Evolutionary conservation across 2,888 invertebrate species (phyloP).

Genomic region (Drosophila acutilabella): DNA sequence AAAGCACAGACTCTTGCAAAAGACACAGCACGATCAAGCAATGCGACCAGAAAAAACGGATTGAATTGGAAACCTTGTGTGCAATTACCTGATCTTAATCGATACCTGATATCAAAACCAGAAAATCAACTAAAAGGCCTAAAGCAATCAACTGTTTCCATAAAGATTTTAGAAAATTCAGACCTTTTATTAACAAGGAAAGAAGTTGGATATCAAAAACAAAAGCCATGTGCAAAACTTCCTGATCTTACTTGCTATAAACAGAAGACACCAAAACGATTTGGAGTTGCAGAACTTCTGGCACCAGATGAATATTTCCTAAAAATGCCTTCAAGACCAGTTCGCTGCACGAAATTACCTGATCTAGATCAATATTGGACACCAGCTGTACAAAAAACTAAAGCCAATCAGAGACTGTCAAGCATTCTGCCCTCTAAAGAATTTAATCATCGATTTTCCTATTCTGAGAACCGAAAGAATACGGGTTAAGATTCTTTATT

Average conservation of each 20-base stretch:
- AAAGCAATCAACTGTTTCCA: not conserved
- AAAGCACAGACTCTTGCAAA: not conserved
- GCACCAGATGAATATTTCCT: not conserved
- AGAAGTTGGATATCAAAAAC: not conserved
- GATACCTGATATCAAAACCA: not conserved
- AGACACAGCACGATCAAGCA: not conserved
- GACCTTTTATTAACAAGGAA: not conserved
- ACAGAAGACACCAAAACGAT: not conserved
- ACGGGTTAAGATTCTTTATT: conserved; percentile 8
- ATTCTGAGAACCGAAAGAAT: conserved; percentile 2
- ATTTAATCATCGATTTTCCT: not conserved
- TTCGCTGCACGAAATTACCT: not conserved
- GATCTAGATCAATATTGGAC: conserved; percentile 32
- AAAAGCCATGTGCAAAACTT: not conserved
- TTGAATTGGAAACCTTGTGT: not conserved
- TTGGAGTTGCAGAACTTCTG: conserved; percentile 4
- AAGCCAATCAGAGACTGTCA: not conserved
- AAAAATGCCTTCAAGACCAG: not conserved
- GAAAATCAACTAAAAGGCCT: not conserved
- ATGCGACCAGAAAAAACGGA: not conserved
- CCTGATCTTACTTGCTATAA: conserved; percentile 24
- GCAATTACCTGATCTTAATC: not conserved
- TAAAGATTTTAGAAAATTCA: not conserved
- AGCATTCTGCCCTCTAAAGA: not conserved
- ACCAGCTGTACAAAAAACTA: not conserved